These are phyloP conservation scores for Psittacula derbiana DNA, from an alignment of 2,797 vertebrate species.

Conservation along the genomic window DNA sequence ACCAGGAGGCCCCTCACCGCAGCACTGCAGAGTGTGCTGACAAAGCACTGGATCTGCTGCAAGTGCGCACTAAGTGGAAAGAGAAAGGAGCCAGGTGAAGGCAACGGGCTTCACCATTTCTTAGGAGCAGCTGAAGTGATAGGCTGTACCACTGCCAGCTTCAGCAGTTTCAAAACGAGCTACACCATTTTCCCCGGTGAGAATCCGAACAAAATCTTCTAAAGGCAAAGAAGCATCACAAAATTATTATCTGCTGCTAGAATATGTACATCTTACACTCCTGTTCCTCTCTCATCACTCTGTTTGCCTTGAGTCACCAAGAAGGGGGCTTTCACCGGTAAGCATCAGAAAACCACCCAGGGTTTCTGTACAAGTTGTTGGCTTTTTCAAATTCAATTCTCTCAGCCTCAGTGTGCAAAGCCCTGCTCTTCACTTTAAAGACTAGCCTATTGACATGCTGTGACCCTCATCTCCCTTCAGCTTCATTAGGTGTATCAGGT, in stretches of 20 bases:
- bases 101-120: rapidly evolving
- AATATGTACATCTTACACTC: neutral
- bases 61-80: rapidly evolving
- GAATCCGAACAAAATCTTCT: neutral
- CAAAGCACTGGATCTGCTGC: neutral
- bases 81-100: neutral
- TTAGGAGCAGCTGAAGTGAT: rapidly evolving
- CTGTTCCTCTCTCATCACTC: neutral
- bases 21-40: neutral
- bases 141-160: neutral
- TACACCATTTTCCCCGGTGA: rapidly evolving
- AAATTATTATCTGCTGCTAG: neutral
- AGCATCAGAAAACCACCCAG: neutral
- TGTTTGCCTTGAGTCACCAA: neutral
- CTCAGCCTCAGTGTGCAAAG: neutral
- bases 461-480: neutral
- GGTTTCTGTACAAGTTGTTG: neutral
- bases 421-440: neutral
- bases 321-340: neutral
- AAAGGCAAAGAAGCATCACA: neutral
- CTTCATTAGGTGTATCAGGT: neutral
- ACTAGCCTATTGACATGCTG: neutral
- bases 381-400: neutral
- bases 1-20: rapidly evolving
- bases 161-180: neutral